Evolutionary conservation across 2,797 vertebrate genomes (phyloP).

Genomic region (Babyrousa celebensis): DNA sequence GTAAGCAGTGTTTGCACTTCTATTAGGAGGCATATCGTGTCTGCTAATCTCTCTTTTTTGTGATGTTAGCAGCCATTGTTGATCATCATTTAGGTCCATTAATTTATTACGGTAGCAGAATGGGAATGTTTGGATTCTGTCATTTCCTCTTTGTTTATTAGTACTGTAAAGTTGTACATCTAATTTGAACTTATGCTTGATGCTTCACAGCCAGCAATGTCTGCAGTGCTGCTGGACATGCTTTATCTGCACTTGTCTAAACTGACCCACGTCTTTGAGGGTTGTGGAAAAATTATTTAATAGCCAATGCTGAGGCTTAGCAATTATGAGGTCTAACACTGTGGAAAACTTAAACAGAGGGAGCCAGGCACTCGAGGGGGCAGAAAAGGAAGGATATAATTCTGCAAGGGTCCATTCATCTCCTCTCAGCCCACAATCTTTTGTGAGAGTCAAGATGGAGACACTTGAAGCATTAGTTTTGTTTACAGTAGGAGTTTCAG

Average conservation of each 20-base stretch:
- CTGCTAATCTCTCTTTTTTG: background rate
- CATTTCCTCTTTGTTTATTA: background rate
- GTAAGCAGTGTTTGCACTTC: background rate
- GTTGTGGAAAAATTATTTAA: background rate
- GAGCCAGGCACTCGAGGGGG: background rate
- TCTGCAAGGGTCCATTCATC: background rate
- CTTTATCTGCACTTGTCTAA: background rate
- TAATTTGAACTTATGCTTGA: background rate
- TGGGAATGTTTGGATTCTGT: background rate
- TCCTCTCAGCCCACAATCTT: background rate
- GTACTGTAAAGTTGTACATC: background rate
- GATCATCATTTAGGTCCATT: background rate
- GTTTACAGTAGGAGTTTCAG: slow-evolving; percentile 12
- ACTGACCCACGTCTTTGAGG: background rate
- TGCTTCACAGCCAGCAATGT: background rate
- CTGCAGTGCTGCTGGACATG: background rate
- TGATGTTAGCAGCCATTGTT: background rate
- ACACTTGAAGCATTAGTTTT: background rate
- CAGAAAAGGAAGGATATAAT: background rate
- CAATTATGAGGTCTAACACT: background rate
- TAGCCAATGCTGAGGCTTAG: background rate
- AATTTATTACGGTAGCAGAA: background rate
- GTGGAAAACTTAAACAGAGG: background rate
- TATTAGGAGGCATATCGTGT: background rate
- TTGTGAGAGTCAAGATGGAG: background rate